Conservation (phyloP, 2,113 vertebrate genomes). For the Fulmarus glacialis region DNA sequence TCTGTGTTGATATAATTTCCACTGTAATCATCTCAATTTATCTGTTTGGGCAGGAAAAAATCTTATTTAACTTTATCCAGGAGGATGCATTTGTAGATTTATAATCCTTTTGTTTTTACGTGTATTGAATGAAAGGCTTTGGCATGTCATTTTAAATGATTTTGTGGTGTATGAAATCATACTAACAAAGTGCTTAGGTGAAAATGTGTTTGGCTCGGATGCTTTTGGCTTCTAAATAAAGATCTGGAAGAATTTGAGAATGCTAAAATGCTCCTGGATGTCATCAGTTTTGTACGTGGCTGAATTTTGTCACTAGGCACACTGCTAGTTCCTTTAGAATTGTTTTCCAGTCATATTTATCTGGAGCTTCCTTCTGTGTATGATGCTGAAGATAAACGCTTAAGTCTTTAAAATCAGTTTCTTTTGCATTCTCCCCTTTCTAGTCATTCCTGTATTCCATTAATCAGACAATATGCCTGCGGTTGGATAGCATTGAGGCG, state of each 20-base stretch:
- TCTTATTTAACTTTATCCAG: not conserved
- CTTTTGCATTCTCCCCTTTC: not conserved
- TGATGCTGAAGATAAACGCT: not conserved
- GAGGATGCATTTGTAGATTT: constrained; percentile 5
- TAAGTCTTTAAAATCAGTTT: not conserved
- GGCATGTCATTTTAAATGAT: not conserved
- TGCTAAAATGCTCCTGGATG: not conserved
- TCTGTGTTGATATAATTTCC: constrained; percentile 27
- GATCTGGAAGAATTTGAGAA: not conserved
- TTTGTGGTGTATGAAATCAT: constrained; percentile 19
- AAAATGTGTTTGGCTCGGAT: not conserved
- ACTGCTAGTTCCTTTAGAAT: not conserved
- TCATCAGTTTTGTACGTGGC: not conserved
- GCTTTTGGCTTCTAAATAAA: not conserved
- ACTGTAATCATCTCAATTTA: constrained; percentile 22
- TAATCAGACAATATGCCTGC: constrained; percentile 90
- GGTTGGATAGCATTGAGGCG: constrained; percentile 93
- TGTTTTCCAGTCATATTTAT: not conserved
- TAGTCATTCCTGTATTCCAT: constrained; percentile 92
- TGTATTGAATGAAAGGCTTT: not conserved
- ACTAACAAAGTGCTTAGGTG: constrained; percentile 47
- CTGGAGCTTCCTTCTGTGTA: not conserved
- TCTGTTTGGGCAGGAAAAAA: not conserved
- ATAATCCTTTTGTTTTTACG: constrained; percentile 35
- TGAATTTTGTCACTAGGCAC: not conserved